Base-by-base conservation (phyloP, 2,888 invertebrate genomes). In the Encarsia formosa region DNA sequence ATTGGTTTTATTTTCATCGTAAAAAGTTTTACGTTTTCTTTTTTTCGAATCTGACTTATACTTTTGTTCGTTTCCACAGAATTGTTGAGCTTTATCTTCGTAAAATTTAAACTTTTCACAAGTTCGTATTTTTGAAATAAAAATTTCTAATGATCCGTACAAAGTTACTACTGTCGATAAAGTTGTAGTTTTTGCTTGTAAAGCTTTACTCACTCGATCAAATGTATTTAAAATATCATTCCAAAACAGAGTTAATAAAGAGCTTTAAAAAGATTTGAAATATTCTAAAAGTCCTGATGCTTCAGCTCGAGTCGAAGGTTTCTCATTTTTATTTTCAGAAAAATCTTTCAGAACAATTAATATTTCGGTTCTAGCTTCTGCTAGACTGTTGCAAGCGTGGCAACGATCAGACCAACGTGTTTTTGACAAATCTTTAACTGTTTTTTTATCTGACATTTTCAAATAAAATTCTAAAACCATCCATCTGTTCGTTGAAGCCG, bases 181-280 rank as follows among this genome's bases (percentile, higher is more conserved):
- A 40, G 52, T 52, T 18, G 19, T 41, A 8, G 37, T 43, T n/a
- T 39, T 11, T 2, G 47, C 35, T 48, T 58, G 55, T 5, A 58
- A 24, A 11, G 20, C 5, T 45, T 52, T 50, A 41, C 35, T 58
- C 2, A 52, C 52, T 9, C 16, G 6, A 26, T 58, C 24, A n/a
- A 58, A 56, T 20, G 49, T 45, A n/a, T 52, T 38, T 2, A 56
- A 45, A 31, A 56, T 24, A 41, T 51, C 29, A 41, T 46, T 32
- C 49, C 58, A 58, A 35, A 58, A 31, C 8, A 56, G 5, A 3
- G 46, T 24, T 32, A 51, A 41, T 13, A 54, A 48, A 29, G 45
- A 50, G 22, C 34, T 45, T 24, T 54, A 49, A 18, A 57, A 34
- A 8, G 20, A 15, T 37, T 26, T 43, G n/a, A 57, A 29, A 18